Conservation (phyloP, 35 echinoderm and acorn worm genomes). For the Ophioderma brevispina region DNA sequence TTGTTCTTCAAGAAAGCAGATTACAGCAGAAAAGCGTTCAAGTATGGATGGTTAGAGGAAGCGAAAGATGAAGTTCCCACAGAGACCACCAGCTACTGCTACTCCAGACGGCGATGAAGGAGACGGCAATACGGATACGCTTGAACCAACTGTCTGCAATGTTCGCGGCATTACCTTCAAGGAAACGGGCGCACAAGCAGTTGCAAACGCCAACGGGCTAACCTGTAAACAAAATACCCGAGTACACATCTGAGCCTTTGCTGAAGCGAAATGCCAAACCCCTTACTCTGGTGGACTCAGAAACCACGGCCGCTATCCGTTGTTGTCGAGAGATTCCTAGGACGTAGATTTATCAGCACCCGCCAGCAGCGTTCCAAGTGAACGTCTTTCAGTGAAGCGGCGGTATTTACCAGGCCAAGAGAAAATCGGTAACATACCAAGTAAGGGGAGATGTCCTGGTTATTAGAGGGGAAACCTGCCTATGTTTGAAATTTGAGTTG, state of each 20-base stretch:
- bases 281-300: slow-evolving; percentile 42
- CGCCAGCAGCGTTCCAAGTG: slow-evolving; percentile 36
- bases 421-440: slow-evolving; percentile 39
- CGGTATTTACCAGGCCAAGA: slow-evolving; percentile 6
- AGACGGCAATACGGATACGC: background rate
- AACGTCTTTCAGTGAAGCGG: slow-evolving; percentile 48
- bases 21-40: background rate
- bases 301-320: background rate
- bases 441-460: background rate
- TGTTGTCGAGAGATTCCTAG: background rate
- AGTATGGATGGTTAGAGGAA: background rate
- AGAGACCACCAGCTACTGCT: no score
- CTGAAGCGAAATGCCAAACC: background rate
- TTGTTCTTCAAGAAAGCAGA: background rate
- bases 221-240: background rate
- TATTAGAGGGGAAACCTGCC: background rate
- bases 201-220: background rate
- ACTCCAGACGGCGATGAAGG: no score
- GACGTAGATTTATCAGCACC: slow-evolving; percentile 40
- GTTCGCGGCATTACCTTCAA: background rate
- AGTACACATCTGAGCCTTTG: slow-evolving; percentile 1
- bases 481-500: background rate
- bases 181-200: background rate
- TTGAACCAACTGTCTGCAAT: background rate
- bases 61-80: no score